Evolutionary conservation across 1,140 invertebrate species (phyloP).

Genomic region (Bombus turneri): DNA sequence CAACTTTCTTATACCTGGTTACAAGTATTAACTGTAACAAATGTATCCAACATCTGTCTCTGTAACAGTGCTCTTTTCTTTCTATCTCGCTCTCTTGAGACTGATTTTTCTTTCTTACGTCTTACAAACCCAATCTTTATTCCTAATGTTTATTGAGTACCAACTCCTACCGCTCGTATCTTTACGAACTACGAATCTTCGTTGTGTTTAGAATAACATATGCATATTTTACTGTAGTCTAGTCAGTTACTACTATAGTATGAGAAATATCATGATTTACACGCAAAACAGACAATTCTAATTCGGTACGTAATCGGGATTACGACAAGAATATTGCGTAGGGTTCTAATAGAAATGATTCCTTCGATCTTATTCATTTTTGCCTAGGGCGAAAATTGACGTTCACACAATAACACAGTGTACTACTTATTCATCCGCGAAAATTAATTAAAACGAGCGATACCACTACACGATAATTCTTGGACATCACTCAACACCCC

Average conservation of each 20-base stretch:
- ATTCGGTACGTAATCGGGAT: background rate
- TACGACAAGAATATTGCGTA: background rate
- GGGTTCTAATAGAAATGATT: background rate
- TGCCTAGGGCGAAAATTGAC: background rate
- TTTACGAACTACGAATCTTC: background rate
- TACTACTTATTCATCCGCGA: background rate
- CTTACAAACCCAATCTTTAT: constrained; percentile 12
- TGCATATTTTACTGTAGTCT: background rate
- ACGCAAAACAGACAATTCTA: no score
- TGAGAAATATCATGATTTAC: background rate
- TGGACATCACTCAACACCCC: background rate
- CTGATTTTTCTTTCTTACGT: constrained; percentile 37
- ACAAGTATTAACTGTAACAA: constrained; percentile 41
- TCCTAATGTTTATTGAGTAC: background rate
- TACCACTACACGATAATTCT: background rate
- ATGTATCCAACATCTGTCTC: constrained; percentile 15
- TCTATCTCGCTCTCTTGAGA: background rate
- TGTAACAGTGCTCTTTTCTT: background rate
- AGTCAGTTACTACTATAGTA: background rate
- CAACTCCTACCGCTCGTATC: background rate
- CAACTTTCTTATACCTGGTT: constrained; percentile 35
- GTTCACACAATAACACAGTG: background rate
- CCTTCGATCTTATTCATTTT: background rate
- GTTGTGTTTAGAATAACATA: background rate
- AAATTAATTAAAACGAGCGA: background rate